These are phyloP conservation scores for Drosophila mulleri DNA, from an alignment of 2,888 invertebrate genomes.

Conservation along the genomic window DNA sequence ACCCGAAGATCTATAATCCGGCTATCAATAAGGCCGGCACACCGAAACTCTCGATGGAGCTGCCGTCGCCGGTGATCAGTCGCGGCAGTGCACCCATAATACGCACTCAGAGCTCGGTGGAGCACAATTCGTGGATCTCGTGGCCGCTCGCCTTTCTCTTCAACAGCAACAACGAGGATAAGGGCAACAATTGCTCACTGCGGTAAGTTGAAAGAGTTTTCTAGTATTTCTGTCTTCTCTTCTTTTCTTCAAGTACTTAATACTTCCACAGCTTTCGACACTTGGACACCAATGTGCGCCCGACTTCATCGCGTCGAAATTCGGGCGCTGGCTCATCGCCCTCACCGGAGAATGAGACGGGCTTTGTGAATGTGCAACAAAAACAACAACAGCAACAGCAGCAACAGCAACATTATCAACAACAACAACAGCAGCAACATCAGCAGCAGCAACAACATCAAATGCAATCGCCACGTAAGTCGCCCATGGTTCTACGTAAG, in stretches of 20 bases:
- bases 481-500: slow-evolving; percentile 85
- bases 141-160: slow-evolving; percentile 96
- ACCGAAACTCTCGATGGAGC: slow-evolving; percentile 85
- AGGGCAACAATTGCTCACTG: slow-evolving; percentile 89
- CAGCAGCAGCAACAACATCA: slow-evolving; percentile 36
- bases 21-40: slow-evolving; percentile 92
- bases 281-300: slow-evolving; percentile 93
- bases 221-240: not conserved
- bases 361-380: slow-evolving; percentile 83
- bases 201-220: slow-evolving; percentile 86
- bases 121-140: slow-evolving; percentile 93
- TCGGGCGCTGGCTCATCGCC: slow-evolving; percentile 88
- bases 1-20: slow-evolving; percentile 98
- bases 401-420: slow-evolving; percentile 31
- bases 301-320: slow-evolving; percentile 88
- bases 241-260: too few species aligned
- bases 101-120: slow-evolving; percentile 84
- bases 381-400: slow-evolving; percentile 40
- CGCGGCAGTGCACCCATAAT: slow-evolving; percentile 83
- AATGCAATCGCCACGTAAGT: slow-evolving; percentile 85
- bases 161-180: slow-evolving; percentile 88
- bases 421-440: not conserved
- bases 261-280: slow-evolving; percentile 90
- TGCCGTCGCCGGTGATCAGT: slow-evolving; percentile 82
- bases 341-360: slow-evolving; percentile 85